A percentile compares a stretch with the other conserved stretches of the same genome.
Conservation (phyloP, 2,113 vertebrate genomes). For the Myiagra hebetior region DNA sequence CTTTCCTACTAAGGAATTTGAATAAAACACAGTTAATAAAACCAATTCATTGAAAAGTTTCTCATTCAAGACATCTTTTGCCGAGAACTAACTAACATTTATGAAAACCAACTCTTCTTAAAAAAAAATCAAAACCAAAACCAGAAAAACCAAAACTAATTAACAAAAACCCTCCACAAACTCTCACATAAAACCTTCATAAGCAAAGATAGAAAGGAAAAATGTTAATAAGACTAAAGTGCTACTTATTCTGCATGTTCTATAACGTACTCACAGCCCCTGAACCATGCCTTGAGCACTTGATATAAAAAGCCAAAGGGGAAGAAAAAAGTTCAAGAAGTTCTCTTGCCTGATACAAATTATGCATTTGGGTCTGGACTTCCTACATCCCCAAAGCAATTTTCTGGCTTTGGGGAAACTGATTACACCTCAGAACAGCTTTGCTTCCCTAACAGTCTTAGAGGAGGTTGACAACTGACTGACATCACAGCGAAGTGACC, state of each 20-base stretch:
- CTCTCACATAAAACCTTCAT: not conserved
- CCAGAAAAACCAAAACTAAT: not conserved
- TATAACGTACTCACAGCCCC: not conserved
- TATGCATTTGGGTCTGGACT: not conserved
- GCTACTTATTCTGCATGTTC: not conserved
- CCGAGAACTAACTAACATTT: not conserved
- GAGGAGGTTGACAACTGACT: not conserved
- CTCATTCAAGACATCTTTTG: not conserved
- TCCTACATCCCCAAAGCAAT: not conserved
- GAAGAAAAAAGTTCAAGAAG: not conserved
- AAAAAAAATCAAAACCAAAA: not conserved
- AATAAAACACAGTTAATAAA: not conserved
- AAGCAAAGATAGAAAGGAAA: not conserved
- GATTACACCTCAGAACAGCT: not conserved
- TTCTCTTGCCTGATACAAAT: not conserved
- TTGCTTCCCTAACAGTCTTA: not conserved
- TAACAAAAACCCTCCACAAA: not conserved
- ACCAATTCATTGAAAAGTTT: not conserved
- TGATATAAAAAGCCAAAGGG: not conserved
- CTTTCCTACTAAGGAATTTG: not conserved
- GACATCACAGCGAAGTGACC: fast-evolving
- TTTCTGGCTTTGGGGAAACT: not conserved
- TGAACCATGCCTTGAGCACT: not conserved
- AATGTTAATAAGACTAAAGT: not conserved
- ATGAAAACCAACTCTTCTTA: not conserved